Evolutionary conservation across 2,888 invertebrate genomes (phyloP).

Genomic region (Eledone cirrhosa): DNA sequence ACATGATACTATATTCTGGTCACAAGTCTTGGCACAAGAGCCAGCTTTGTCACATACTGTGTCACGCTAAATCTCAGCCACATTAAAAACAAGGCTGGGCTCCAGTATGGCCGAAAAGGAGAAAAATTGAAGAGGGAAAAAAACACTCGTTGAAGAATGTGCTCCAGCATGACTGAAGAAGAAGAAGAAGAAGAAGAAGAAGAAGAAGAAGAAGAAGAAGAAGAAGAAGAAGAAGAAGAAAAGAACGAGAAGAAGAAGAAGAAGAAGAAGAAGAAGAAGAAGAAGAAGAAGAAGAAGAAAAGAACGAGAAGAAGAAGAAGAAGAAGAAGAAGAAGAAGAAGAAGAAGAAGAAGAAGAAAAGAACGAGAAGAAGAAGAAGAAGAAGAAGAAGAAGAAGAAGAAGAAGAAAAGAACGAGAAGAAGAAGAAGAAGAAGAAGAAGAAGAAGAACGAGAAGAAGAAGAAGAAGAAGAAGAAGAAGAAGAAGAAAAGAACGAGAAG

Average conservation of each 20-base stretch:
- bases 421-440: not conserved
- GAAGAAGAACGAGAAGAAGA: constrained; percentile 4
- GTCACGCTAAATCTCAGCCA: too few species aligned
- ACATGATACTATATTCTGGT: too few species aligned
- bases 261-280: constrained; percentile 13
- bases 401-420: not conserved
- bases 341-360: not conserved
- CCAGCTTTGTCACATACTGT: too few species aligned
- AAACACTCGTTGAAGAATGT: too few species aligned
- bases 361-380: constrained; percentile 18
- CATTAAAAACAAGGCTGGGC: too few species aligned
- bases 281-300: too few species aligned
- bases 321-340: not conserved
- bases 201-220: constrained; percentile 13
- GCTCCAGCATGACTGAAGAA: too few species aligned
- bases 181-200: constrained; percentile 13
- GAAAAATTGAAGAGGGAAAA: too few species aligned
- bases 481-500: not conserved
- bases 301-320: not conserved
- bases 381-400: constrained; percentile 8
- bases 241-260: constrained; percentile 8
- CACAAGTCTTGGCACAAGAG: not conserved
- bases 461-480: constrained; percentile 18
- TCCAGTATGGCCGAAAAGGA: too few species aligned
- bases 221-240: constrained; percentile 13